Conservation (phyloP, 2,797 vertebrate species). For the Sebastes trivittatus region DNA sequence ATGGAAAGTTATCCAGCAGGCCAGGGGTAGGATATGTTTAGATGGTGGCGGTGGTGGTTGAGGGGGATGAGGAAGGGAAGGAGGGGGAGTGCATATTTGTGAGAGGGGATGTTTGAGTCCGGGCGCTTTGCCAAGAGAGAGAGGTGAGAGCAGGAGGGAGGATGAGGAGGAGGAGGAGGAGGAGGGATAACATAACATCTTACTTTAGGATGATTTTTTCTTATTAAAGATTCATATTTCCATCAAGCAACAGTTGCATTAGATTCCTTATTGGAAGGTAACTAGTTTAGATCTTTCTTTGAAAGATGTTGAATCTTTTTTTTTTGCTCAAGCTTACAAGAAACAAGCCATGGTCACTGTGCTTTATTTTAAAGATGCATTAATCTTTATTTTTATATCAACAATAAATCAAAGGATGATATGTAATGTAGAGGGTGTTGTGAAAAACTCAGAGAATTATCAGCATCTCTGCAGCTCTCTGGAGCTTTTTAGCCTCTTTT, state of each 20-base stretch:
- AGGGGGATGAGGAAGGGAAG: slow-evolving; percentile 17
- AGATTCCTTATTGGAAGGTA: background rate
- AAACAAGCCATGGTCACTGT: background rate
- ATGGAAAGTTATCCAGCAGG: slow-evolving; percentile 88
- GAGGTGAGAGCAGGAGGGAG: slow-evolving; percentile 1
- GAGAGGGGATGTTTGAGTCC: slow-evolving; percentile 80
- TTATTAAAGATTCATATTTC: background rate
- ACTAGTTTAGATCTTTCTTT: background rate
- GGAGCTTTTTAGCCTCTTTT: too few species aligned
- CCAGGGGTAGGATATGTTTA: slow-evolving; percentile 86
- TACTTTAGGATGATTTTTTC: background rate
- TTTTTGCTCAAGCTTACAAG: background rate
- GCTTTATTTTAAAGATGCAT: background rate
- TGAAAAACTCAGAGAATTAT: too few species aligned
- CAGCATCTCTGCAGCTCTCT: background rate
- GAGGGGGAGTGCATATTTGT: slow-evolving; percentile 71
- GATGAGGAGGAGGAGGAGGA: background rate
- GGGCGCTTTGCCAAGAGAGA: slow-evolving; percentile 79
- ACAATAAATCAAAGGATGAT: background rate
- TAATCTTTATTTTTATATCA: background rate
- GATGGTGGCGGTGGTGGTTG: slow-evolving; percentile 67
- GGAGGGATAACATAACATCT: slow-evolving; percentile 1
- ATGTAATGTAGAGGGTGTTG: background rate
- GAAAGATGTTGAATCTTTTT: too few species aligned
- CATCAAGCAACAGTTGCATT: background rate